Evolutionary conservation across 92 coral and sea anemone species (phyloP).

Genomic region (Paramuricea clavata): DNA sequence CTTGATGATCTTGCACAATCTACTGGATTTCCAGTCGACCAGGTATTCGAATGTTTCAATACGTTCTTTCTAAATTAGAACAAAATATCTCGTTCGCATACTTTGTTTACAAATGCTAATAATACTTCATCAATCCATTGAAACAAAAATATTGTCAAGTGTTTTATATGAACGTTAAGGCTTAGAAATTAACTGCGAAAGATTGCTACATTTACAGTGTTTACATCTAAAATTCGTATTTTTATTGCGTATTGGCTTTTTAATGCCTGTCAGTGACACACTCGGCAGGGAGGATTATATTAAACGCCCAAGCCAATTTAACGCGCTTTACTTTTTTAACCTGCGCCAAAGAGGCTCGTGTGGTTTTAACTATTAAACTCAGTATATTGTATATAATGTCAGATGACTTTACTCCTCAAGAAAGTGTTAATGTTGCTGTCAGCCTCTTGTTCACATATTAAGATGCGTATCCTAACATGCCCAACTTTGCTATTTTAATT

Average conservation of each 20-base stretch:
- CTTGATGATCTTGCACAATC: constrained; percentile 20
- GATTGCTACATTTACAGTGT: background rate
- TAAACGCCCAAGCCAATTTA: too few relatives aligned
- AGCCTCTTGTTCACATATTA: too few relatives aligned
- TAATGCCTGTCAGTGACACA: background rate
- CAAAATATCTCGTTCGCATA: background rate
- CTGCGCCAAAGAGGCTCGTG: too few relatives aligned
- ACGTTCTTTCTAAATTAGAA: background rate
- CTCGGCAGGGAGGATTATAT: background rate
- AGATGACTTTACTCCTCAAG: too few relatives aligned
- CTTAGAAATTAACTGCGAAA: background rate
- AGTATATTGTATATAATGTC: too few relatives aligned
- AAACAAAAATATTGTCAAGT: background rate
- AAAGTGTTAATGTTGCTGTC: too few relatives aligned
- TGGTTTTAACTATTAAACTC: too few relatives aligned
- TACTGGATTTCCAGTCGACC: constrained; percentile 35
- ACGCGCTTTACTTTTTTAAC: too few relatives aligned
- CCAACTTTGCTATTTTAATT: too few relatives aligned
- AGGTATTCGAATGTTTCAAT: constrained; percentile 6
- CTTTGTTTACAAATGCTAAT: constrained; percentile 14
- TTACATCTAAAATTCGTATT: background rate
- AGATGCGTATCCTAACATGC: too few relatives aligned
- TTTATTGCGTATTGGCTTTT: too few relatives aligned
- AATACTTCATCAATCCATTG: background rate
- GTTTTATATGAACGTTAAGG: background rate